phyloP scores from a whole-genome alignment of 2,888 invertebrate genomes.

The Syrista parreyssii region DNA sequence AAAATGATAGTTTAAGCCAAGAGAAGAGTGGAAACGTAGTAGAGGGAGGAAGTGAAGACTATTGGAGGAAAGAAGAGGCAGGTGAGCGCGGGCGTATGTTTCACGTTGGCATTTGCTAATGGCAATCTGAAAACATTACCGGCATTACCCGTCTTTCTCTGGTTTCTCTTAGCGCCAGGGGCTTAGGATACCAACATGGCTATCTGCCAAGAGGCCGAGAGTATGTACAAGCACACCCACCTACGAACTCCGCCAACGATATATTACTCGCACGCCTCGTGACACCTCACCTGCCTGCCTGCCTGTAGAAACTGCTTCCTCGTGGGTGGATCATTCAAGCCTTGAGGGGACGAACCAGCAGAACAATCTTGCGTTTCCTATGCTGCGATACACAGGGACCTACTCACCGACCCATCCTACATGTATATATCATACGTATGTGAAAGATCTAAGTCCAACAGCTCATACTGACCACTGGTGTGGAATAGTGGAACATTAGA shows the following conservation, averaged over 20 bases:
- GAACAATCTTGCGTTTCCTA: constrained; percentile 48
- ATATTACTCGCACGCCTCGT: constrained; percentile 64
- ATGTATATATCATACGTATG: too few species aligned
- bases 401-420: constrained; percentile 2
- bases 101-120: constrained; percentile 58
- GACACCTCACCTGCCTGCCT: constrained; percentile 64
- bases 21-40: neutral
- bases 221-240: constrained; percentile 49
- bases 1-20: neutral
- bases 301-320: constrained; percentile 50
- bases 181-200: constrained; percentile 43
- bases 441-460: too few species aligned
- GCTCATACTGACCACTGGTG: too few species aligned
- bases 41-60: neutral
- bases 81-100: constrained; percentile 46
- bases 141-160: constrained; percentile 47
- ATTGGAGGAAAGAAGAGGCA: constrained; percentile 29
- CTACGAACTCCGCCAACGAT: constrained; percentile 57
- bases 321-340: constrained; percentile 60
- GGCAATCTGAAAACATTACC: constrained; percentile 52
- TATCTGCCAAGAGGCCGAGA: neutral
- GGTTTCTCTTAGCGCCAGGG: constrained; percentile 53
- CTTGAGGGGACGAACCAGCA: constrained; percentile 31
- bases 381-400: constrained; percentile 30
- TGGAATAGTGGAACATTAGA: too few species aligned